Percentiles rank a stretch among this genome's conserved stretches.
phyloP scores from a whole-genome alignment of 35 echinoderm and acorn worm genomes.

The Nesometra sesokonis region DNA sequence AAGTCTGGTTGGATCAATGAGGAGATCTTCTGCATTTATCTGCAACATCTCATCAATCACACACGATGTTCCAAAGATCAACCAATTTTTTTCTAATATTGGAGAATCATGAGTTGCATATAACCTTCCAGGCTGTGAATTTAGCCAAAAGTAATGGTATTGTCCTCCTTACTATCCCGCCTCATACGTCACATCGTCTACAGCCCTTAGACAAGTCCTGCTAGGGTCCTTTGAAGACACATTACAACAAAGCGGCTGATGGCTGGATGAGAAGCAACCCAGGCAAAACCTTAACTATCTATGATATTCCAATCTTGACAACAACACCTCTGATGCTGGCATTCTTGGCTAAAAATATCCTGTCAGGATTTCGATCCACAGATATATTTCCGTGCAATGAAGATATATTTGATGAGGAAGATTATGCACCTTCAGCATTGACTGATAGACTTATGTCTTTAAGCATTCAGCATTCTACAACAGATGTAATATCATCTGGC shows the following conservation, averaged over 20 bases:
- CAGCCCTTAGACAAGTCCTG: too few relatives aligned
- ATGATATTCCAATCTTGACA: conserved; percentile 2
- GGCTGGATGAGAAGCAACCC: conserved; percentile 10
- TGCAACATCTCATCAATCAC: background rate
- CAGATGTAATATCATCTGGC: too few relatives aligned
- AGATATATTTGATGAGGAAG: background rate
- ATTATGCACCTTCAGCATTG: background rate
- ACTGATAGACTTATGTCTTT: too few relatives aligned
- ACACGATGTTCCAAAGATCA: background rate
- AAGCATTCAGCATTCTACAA: too few relatives aligned
- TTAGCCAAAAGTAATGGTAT: too few relatives aligned
- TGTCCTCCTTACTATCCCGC: too few relatives aligned
- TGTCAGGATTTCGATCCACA: background rate
- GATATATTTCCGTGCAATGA: background rate
- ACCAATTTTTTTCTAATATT: conserved; percentile 1
- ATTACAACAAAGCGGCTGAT: background rate
- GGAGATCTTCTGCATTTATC: background rate
- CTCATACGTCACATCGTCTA: too few relatives aligned
- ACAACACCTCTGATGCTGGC: conserved; percentile 5
- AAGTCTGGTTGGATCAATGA: background rate
- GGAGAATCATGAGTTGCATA: too few relatives aligned
- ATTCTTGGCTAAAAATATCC: conserved; percentile 5
- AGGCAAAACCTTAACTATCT: conserved; percentile 16
- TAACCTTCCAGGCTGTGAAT: too few relatives aligned
- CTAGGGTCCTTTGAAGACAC: too few relatives aligned